These are phyloP conservation scores for Heliconius nattereri DNA, from an alignment of 1,140 invertebrate species.

Conservation along the genomic window DNA sequence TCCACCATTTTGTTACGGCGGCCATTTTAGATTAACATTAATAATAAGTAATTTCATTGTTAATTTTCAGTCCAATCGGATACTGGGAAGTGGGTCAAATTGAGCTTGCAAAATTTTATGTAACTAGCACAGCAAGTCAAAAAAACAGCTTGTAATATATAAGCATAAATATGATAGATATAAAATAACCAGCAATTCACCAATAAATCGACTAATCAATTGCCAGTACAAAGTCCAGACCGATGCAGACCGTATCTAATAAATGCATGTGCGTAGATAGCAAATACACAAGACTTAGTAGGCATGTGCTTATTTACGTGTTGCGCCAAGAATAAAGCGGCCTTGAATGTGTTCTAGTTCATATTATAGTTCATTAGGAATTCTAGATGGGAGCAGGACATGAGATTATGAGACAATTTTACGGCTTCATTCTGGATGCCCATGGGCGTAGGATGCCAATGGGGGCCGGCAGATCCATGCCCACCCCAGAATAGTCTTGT, in stretches of 20 bases:
- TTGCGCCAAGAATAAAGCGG: neutral
- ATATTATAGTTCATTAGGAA: neutral
- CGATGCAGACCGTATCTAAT: neutral
- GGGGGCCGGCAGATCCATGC: too few species aligned
- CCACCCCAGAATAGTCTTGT: too few species aligned
- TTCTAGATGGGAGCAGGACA: neutral
- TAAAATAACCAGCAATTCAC: neutral
- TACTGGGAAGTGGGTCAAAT: too few species aligned
- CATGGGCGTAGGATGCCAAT: too few species aligned
- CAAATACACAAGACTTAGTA: neutral
- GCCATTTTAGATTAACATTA: too few species aligned
- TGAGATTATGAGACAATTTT: neutral
- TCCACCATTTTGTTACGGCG: too few species aligned
- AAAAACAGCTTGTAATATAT: too few species aligned
- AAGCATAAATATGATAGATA: too few species aligned
- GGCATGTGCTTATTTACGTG: neutral
- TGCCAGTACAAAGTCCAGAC: slow-evolving; percentile 1
- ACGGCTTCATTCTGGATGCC: neutral
- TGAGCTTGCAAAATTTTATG: too few species aligned
- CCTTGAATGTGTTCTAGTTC: neutral
- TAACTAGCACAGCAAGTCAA: too few species aligned
- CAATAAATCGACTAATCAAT: slow-evolving; percentile 4
- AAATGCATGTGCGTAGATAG: neutral
- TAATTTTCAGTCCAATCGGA: too few species aligned
- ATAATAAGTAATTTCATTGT: too few species aligned